Base-by-base conservation (phyloP, 2,888 invertebrate species). In the Trachelus stipa region DNA sequence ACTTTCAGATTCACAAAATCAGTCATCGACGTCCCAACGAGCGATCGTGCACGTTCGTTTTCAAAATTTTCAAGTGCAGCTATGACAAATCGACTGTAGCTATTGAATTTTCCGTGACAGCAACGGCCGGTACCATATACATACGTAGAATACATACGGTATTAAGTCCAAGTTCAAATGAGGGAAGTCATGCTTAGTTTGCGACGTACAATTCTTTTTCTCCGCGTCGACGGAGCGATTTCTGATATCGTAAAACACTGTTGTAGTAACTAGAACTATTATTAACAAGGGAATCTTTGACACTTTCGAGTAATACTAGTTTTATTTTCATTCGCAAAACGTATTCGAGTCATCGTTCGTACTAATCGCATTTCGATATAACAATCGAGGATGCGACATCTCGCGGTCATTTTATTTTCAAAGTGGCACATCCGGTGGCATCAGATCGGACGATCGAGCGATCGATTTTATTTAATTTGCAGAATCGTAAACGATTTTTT, bases 181-280 rank as follows among this genome's bases (percentile, higher is more conserved):
- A 56, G 56, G 56, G 23, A 56, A 56, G 56, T 56, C 56, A 23
- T 56, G 56, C 56, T 56, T 56, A 56, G 71, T 71, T 31, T 71
- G 31, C 34, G 71, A 71, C 71, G 71, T 33, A 71, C 31, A 30
- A 33, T 71, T 71, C 31, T 9, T 71, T 71, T 31, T 56, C 56
- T 23, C 56, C 23, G 23, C 23, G 56, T 23, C 56, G 56, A 56
- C 56, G 9, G 56, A 71, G 71, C 71, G 15, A 34, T 34, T 34
- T 71, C 71, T 34, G 71, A 71, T 71, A 71, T 71, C 34, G 71
- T 71, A 12, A 71, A 71, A 71, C 71, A 69, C 71, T 31, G 33
- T 71, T 71, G 0, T 56, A 56, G 56, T 56, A 23, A 23, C 56
- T 56, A 71, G 31, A 31, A 33, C 71, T 71, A 71, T 71, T 3